Conservation (phyloP, 1,140 invertebrate genomes). For the Protaetia brevitarsis region DNA sequence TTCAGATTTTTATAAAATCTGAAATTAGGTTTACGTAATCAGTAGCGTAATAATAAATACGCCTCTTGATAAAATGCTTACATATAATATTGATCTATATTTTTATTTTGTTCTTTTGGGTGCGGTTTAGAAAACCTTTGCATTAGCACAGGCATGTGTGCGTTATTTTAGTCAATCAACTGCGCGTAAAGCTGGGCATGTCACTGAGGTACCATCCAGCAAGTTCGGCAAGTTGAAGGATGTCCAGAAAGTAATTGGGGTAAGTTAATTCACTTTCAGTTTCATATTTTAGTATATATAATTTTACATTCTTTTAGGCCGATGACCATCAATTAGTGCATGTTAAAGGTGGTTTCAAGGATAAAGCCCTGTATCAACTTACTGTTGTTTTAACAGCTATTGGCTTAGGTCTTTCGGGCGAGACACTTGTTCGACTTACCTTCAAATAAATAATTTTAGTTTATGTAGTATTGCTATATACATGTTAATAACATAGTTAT, state of each 20-base stretch:
- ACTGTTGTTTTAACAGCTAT: constrained; percentile 49
- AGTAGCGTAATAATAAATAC: too few species aligned
- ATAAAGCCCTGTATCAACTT: constrained; percentile 54
- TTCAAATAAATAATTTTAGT: background rate
- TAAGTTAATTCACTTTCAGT: background rate
- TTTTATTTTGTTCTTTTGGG: background rate
- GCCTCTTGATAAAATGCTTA: too few species aligned
- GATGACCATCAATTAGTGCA: constrained; percentile 59
- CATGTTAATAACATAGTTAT: background rate
- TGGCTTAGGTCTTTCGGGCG: constrained; percentile 47
- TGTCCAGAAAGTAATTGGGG: constrained; percentile 28
- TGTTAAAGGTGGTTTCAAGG: constrained; percentile 57
- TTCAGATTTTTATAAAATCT: too few species aligned
- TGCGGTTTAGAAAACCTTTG: constrained; percentile 17
- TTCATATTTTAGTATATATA: background rate
- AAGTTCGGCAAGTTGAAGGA: constrained; percentile 28
- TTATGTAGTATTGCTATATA: background rate
- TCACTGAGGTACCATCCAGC: background rate
- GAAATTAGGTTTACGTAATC: too few species aligned
- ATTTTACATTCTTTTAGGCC: constrained; percentile 44
- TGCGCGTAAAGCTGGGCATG: background rate
- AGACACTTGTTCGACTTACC: constrained; percentile 13
- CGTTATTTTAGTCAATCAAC: constrained; percentile 13
- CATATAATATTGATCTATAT: too few species aligned
- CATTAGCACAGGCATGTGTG: constrained; percentile 11